Base-by-base conservation (phyloP, 1,140 invertebrate species). In the Trialeurodes vaporariorum region DNA sequence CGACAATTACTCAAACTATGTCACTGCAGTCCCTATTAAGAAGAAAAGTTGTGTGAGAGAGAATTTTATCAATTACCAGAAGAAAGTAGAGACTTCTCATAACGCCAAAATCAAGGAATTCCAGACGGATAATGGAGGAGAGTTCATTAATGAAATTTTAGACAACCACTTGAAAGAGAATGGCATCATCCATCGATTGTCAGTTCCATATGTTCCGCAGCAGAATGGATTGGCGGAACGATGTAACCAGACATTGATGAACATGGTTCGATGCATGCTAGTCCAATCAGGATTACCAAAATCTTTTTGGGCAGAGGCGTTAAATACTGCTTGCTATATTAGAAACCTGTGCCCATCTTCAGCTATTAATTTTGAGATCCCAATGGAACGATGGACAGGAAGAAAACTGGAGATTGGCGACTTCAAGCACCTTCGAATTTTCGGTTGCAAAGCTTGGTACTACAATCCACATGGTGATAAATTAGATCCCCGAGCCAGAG, bases 211-310 rank as follows among this genome's bases (percentile, higher is more conserved):
- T 63, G 72, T 68, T 11, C 77, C 79, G 23, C 72, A 80, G 67
- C 77, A 80, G 70, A 81, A 82, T 71, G 79, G 79, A 2, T 70
- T 79, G 13, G 74, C 77, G 11, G 79, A 81, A 66, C 60, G 75
- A 34, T 71, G 71, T 27, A 81, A 81, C 71, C 70, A 77, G 22
- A 77, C 75, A 2, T 64, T 79, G 22, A 59, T 77, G 9, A 76
- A 79, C 68, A 73, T 67, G 63, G 76, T 77, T 9, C 64, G 76
- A 24, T 73, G 71, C 68, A 71, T 80, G 75, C 59, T 80, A 12
- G 66, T 73, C 17, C 65, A 74, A 59, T 74, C 73, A 59, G 68
- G 74, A 13, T 61, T 81, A 25, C 61, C 66, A 13, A 75, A 76
- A 59, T 64, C 1, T 0, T 75, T 78, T 68, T 81, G 79, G 79